Evolutionary conservation across 2,888 invertebrate species (phyloP), one percentile per base, ranked within the genome.

Genomic region (Micropterix aruncella): DNA sequence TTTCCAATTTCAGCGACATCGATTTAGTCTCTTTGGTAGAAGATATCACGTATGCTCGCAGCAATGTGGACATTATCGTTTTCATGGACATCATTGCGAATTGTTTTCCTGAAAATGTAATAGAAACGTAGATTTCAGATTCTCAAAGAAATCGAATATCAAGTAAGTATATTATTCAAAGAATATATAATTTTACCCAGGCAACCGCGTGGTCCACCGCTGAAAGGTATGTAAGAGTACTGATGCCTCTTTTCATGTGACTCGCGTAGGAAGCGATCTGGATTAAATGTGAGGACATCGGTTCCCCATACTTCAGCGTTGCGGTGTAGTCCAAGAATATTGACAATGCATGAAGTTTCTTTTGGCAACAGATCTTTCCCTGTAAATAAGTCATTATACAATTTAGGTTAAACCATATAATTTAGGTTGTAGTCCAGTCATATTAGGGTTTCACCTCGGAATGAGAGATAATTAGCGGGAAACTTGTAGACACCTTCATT

Each of bases 21-120:
- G 27, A 7, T 27, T 27, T 27, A 12, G 12, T 12, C 5, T 27
- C 27, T 27, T 7, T 12, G 27, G 27, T 53, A 14, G 65, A 59
- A 3, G 49, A 51, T 14, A 66, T 52, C 55, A 57, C 58, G 50
- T 60, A 66, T 15, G 48, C 56, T 45, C 63, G 53, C n/a, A 66
- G 42, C 4, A 66, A 51, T 37, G 50, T 60, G 1, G 63, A 56
- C 1, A 66, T 53, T 15, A 66, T 58, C 47, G 60, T 63, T 50
- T 66, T 66, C 60, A 65, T 65, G 16, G 57, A 62, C 37, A 63
- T 48, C 62, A 65, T 65, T 9, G 62, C 66, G 45, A 62, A 66
- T 49, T 65, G 61, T 18, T 65, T 63, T 46, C 66, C 66, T 66
- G 58, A 2, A 43, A 53, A 18, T 47, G 14, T 5, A 38, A 38